Evolutionary conservation across 2,888 invertebrate species (phyloP).

Genomic region (Noctuana brunneofusca): DNA sequence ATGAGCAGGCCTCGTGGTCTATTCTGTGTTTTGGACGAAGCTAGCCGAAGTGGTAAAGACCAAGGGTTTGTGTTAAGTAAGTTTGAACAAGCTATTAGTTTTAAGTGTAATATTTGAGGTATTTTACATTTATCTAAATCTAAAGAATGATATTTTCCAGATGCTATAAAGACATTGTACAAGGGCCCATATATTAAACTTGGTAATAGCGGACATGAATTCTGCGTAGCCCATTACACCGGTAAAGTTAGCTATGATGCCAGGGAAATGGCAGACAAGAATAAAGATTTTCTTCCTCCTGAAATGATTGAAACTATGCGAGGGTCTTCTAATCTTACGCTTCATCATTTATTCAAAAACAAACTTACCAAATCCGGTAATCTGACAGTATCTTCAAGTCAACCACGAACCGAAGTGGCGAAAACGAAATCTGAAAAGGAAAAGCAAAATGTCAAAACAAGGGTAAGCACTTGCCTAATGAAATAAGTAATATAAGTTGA

Average conservation of each 20-base stretch:
- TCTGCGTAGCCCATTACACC: conserved; percentile 94
- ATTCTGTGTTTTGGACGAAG: conserved; percentile 93
- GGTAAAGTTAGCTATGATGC: conserved; percentile 94
- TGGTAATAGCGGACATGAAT: conserved; percentile 84
- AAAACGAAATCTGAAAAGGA: conserved; percentile 75
- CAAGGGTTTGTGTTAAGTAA: conserved; percentile 89
- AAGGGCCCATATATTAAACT: conserved; percentile 82
- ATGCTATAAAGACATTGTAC: conserved; percentile 79
- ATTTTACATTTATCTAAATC: no score
- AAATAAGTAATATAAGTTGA: no score
- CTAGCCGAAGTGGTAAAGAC: conserved; percentile 88
- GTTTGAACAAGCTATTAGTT: conserved; percentile 37
- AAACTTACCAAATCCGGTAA: conserved; percentile 94
- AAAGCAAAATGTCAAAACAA: conserved; percentile 73
- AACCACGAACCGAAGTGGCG: conserved; percentile 57
- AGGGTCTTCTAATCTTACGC: conserved; percentile 86
- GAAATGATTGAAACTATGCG: conserved; percentile 95
- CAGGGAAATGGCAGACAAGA: conserved; percentile 92
- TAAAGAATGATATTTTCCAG: conserved; percentile 72
- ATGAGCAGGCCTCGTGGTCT: conserved; percentile 92
- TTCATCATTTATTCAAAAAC: conserved; percentile 91
- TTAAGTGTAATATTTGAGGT: no score
- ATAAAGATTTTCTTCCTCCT: conserved; percentile 94
- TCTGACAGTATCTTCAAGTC: conserved; percentile 83
- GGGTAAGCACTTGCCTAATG: conserved; percentile 79